A percentile compares a stretch with the other conserved stretches of the same genome.
Conservation (phyloP, 2,797 vertebrate species). For the Scolopax bukidnonensis region DNA sequence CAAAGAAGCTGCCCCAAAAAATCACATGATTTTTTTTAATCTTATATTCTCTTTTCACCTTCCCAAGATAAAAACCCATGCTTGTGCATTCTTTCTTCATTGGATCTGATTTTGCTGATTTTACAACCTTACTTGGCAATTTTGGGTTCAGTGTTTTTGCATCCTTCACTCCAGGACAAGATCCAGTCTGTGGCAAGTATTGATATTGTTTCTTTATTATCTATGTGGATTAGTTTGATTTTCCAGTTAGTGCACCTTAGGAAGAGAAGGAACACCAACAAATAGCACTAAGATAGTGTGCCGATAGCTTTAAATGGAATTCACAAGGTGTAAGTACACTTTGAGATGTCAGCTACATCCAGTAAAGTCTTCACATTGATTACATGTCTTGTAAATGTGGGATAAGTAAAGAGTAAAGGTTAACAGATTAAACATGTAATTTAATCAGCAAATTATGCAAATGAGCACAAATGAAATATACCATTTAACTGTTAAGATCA, state of each 20-base stretch:
- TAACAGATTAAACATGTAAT: constrained; percentile 68
- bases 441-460: constrained; percentile 77
- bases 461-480: constrained; percentile 71
- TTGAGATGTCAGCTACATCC: constrained; percentile 1
- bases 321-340: not conserved
- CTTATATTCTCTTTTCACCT: not conserved
- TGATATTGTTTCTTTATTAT: not conserved
- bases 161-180: not conserved
- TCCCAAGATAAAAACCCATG: not conserved
- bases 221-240: not conserved
- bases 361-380: constrained; percentile 56
- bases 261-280: not conserved
- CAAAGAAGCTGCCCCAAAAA: not conserved
- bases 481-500: constrained; percentile 59
- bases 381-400: constrained; percentile 52
- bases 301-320: not conserved
- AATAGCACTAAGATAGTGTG: not conserved
- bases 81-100: not conserved
- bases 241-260: not conserved
- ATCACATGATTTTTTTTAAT: not conserved
- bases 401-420: constrained; percentile 70
- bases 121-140: not conserved
- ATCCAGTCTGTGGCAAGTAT: not conserved
- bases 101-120: not conserved
- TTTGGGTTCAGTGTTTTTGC: not conserved